Evolutionary conservation across 2,797 vertebrate genomes (phyloP), one percentile per base, ranked within the genome.

Genomic region (Spinibarbus caldwelli): DNA sequence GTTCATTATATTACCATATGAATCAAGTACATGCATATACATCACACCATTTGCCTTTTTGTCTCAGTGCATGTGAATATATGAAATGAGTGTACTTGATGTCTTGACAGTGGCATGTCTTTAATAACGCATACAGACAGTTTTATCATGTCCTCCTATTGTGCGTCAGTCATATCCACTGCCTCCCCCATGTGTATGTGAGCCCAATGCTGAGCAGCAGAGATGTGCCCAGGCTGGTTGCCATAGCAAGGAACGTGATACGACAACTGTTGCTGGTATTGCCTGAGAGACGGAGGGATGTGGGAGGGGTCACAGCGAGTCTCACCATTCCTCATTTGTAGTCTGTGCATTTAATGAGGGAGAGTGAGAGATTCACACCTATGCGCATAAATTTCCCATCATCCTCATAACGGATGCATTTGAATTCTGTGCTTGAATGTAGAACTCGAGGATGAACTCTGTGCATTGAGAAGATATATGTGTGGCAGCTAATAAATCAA

Each of bases 231-330:
- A 82, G 57, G 87, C 68, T 38, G 64, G 90, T 91, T 91, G 93
- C 94, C 92, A 95, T 95, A 93, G 94, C 91, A 94, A 95, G 91
- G 91, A 92, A 92, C 89, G 75, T 84, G 85, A 87, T 89, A 79
- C 83, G 88, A 89, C 88, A 87, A 87, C 85, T 89, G 88, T 82
- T 87, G 86, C 85, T 66, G 75, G 67, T 83, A 75, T 62, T 79
- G 86, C 75, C 34, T 59, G 71, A 29, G 78, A 71, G 83, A 78
- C 64, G 64, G 66, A 82, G 79, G 72, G 64, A 67, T 76, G n/a
- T 49, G 47, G 92, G 91, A 93, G 92, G 91, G 91, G 91, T 91
- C 90, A 91, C 45, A 12, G 17, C 34, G 41, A 72, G 70, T 81
- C 34, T 64, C 78, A 21, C 26, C 43, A 84, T 75, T 80, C 82